Base-by-base conservation (phyloP, 2,888 invertebrate species). In the Aporophyla lueneburgensis region DNA sequence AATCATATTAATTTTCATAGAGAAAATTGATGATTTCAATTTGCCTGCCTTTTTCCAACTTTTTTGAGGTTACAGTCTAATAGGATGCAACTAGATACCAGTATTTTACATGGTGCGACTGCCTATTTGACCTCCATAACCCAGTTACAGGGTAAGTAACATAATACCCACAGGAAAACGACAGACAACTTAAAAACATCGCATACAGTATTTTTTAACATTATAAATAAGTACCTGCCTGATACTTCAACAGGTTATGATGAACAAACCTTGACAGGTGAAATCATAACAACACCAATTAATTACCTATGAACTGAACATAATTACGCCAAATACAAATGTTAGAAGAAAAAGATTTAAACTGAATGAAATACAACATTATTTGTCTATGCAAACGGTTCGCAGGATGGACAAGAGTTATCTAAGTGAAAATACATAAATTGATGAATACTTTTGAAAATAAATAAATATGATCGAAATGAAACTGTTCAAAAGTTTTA, bases 221-320 rank as follows among this genome's bases (percentile, higher is more conserved):
- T n/a, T n/a, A 9, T 21, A 54, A 40, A 21, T 27, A 24, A 49
- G 6, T 40, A 10, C 12, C 14, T 6, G 9, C 12, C 9, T 6
- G 9, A 6, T 43, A 27, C n/a, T 59, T 49, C 0, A 43, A 19
- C 27, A 27, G 27, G n/a, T 51, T 27, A 24, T 46, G 1, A 24
- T 46, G 1, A 33, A 40, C 0, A 24, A 59, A 58, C 33, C 59
- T 81, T 81, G 61, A 33, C 19, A 66, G 1, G 40, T 24, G 59
- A 74, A 66, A 78, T 74, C 65, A 21, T 54, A 14, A 24, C 61
- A 66, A 54, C 51, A 51, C 16, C 43, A 65, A 54, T n/a, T 40
- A 58, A 16, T 58, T 59, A 59, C 9, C 5, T 14, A 71, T 0
- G 40, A 53, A 58, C 21, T 0, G 24, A 53, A 51, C 24, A 9